These are phyloP conservation scores for Orthonevra nobilis DNA, from an alignment of 2,888 invertebrate genomes.

Conservation along the genomic window DNA sequence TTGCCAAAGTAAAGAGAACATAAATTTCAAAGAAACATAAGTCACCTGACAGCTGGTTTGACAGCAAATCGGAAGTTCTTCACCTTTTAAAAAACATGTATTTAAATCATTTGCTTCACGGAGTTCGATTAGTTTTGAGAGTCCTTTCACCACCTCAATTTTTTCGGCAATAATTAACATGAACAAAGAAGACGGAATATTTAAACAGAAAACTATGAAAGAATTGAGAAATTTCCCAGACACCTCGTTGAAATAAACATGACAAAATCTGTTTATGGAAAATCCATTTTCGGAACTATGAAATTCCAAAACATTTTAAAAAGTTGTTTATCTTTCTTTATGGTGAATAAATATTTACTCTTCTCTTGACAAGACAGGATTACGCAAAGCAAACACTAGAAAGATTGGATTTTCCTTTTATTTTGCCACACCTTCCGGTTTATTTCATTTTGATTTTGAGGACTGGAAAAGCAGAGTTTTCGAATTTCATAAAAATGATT, in stretches of 20 bases:
- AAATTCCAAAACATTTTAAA: neutral
- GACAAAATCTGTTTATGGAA: neutral
- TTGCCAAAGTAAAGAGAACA: no score
- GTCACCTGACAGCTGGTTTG: no score
- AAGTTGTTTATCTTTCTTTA: conserved; percentile 33
- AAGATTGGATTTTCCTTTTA: conserved; percentile 1
- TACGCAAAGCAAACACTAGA: conserved; percentile 20
- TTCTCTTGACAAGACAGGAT: conserved; percentile 5
- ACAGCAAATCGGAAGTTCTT: no score
- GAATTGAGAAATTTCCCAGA: neutral
- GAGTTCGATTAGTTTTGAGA: no score
- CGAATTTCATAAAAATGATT: neutral
- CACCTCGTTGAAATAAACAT: neutral
- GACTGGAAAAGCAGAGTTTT: no score
- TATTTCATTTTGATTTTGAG: neutral
- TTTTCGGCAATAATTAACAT: no score
- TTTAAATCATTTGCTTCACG: no score
- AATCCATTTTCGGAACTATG: neutral
- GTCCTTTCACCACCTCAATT: no score
- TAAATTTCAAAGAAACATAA: no score
- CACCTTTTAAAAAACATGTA: no score
- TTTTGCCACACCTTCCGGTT: conserved; percentile 5
- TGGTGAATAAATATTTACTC: conserved; percentile 31
- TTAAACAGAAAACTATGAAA: neutral
- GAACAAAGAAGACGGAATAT: no score